These are phyloP conservation scores for Hirundo rustica DNA, from an alignment of 2,797 vertebrate genomes.

Conservation along the genomic window DNA sequence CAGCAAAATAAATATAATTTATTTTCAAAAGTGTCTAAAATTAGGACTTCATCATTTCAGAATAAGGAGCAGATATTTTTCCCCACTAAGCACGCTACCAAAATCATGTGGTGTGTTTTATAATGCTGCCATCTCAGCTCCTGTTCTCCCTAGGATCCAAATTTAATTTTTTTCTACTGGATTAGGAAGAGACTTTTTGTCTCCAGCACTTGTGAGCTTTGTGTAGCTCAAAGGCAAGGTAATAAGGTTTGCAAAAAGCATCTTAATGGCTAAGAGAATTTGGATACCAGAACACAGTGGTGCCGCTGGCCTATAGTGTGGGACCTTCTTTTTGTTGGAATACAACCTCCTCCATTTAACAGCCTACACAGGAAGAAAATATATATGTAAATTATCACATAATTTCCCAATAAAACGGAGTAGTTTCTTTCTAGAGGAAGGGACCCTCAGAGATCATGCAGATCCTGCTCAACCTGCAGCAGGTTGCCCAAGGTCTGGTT, in stretches of 20 bases:
- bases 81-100: neutral
- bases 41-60: neutral
- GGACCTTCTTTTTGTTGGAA: neutral
- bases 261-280: neutral
- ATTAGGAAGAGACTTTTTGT: neutral
- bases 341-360: neutral
- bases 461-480: neutral
- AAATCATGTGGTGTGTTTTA: neutral
- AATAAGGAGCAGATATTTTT: neutral
- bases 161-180: neutral
- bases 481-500: neutral
- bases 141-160: neutral
- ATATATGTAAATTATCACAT: neutral
- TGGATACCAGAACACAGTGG: neutral
- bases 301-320: neutral
- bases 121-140: neutral
- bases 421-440: neutral
- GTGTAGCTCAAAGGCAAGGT: neutral
- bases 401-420: neutral
- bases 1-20: neutral
- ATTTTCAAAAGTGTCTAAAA: neutral
- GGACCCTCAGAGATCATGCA: neutral
- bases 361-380: neutral
- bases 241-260: neutral
- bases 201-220: neutral